Evolutionary conservation across 2,113 vertebrate species (phyloP).

Genomic region (Atlantisia rogersi): DNA sequence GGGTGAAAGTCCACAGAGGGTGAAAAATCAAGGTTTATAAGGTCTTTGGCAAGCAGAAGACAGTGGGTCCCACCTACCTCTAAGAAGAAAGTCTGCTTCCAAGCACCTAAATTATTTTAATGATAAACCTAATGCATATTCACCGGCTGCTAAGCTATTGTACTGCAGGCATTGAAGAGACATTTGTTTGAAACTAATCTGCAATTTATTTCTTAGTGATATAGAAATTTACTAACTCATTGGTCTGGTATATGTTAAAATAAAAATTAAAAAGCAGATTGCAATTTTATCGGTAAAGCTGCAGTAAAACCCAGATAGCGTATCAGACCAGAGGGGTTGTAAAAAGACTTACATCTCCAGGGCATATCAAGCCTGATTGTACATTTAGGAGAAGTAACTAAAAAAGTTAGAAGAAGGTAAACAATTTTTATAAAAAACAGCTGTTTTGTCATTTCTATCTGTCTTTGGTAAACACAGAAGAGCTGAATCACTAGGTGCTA

Average conservation of each 20-base stretch:
- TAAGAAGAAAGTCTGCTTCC: neutral
- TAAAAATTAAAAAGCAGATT: neutral
- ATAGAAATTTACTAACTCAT: neutral
- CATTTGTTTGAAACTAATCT: neutral
- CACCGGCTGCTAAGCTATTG: neutral
- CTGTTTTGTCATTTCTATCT: constrained; percentile 12
- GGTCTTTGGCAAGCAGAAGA: neutral
- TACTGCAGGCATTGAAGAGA: neutral
- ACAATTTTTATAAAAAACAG: constrained; percentile 9
- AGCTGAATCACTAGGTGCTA: neutral
- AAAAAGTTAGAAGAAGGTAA: constrained; percentile 5
- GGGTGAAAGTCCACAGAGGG: neutral
- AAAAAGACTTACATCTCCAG: neutral
- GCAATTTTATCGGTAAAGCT: neutral
- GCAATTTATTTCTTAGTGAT: neutral
- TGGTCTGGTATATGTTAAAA: neutral
- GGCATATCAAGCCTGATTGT: neutral
- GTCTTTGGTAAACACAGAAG: neutral
- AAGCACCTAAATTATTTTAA: neutral
- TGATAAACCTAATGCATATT: neutral
- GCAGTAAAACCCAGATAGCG: neutral
- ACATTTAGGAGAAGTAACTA: constrained; percentile 3
- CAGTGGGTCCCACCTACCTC: neutral
- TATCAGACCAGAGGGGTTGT: neutral
- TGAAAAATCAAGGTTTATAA: neutral